Conservation (phyloP, 2,113 vertebrate species). For the Herpetotheres cachinnans region DNA sequence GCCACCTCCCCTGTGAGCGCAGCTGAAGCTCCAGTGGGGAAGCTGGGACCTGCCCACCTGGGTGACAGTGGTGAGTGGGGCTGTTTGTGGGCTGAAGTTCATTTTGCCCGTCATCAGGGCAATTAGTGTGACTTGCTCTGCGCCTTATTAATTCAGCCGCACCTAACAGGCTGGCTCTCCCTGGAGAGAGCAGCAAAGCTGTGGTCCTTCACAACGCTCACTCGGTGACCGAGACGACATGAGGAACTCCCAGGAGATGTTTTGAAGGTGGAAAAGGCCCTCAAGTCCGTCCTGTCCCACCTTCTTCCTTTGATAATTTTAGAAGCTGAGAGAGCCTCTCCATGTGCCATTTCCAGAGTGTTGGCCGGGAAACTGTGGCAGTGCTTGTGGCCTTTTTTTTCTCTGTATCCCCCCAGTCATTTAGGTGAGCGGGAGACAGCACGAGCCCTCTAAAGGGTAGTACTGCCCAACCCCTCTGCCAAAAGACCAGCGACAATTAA, state of each 20-base stretch:
- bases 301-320: neutral
- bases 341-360: neutral
- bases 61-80: accelerated
- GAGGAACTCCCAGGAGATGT: neutral
- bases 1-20: neutral
- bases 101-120: neutral
- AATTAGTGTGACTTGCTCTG: neutral
- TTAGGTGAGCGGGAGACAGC: neutral
- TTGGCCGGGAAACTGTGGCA: neutral
- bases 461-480: neutral
- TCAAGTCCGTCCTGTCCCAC: neutral
- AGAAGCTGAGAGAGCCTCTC: neutral
- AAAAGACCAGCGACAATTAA: slow-evolving; percentile 28
- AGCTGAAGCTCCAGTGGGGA: neutral
- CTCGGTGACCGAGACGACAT: accelerated
- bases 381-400: neutral
- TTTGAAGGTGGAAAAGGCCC: neutral
- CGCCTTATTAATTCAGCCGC: neutral
- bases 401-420: neutral
- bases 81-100: accelerated
- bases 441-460: neutral
- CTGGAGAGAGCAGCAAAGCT: neutral
- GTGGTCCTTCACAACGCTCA: neutral
- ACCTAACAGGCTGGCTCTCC: neutral
- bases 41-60: neutral